Evolutionary conservation across 2,888 invertebrate species (phyloP), one percentile per base, ranked within the genome.

Genomic region (Agrochola lychnidis): DNA sequence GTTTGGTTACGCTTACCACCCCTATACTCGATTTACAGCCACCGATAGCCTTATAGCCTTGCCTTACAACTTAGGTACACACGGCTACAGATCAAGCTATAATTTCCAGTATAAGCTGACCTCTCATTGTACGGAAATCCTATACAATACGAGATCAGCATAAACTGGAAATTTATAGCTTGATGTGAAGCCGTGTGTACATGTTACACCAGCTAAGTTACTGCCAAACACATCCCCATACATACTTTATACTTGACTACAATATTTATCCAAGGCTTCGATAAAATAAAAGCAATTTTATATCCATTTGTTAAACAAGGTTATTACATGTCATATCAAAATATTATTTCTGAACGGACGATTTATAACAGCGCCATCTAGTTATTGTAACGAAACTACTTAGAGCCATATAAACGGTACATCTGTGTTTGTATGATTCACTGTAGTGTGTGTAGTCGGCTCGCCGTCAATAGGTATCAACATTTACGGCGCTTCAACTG

Each of bases 361-460:
- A 59, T 81, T 84, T 69, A 67, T 22, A 36, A 81, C 57, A 92
- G 85, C 94, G 94, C 94, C 94, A 93, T 94, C 94, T 94, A 88
- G 87, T 73, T 75, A 45, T 42, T 19, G 16, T 22, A n/a, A 70
- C 68, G 69, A 30, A 81, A 83, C 71, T 78, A 85, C 76, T 73
- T 42, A 76, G 75, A 75, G 75, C 45, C 72, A 77, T 74, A 62
- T 75, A 75, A 71, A 79, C 66, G 66, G 51, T 68, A 45, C 62
- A 64, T 83, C 22, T 84, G 79, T 89, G 84, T 88, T 87, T 73
- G 80, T 85, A 78, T 68, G 63, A 82, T 70, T 82, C 56, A 72
- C 66, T 75, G 48, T 84, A 81, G 90, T 92, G 90, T 92, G 91
- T 82, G 92, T 93, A 91, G 72, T 90, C 90, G 80, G 79, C 86